These are phyloP conservation scores for Muscina levida DNA, from an alignment of 2,888 invertebrate genomes.

Conservation along the genomic window DNA sequence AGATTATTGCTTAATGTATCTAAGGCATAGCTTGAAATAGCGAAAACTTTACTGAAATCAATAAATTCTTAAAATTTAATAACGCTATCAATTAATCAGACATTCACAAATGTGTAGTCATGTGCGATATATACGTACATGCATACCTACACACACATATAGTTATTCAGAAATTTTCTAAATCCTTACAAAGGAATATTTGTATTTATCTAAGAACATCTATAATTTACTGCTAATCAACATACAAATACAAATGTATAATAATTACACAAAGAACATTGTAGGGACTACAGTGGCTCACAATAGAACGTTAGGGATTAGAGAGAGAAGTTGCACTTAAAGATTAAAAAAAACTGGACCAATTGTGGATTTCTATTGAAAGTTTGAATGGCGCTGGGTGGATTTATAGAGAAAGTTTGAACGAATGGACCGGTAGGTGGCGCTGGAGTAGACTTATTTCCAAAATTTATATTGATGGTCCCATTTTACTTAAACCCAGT, in stretches of 20 bases:
- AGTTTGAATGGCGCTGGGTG: too few species aligned
- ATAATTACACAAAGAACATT: constrained; percentile 4
- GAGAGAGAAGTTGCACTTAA: too few species aligned
- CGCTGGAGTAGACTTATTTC: too few species aligned
- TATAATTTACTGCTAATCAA: constrained; percentile 28
- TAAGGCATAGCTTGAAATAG: neutral
- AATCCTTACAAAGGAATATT: neutral
- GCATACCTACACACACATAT: neutral
- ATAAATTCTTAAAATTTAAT: constrained; percentile 12
- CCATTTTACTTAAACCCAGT: too few species aligned
- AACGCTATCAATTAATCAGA: constrained; percentile 9
- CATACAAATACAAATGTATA: constrained; percentile 10
- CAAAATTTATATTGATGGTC: too few species aligned
- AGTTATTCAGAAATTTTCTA: too few species aligned
- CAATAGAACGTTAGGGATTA: neutral
- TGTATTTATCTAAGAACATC: constrained; percentile 1
- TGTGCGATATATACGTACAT: neutral
- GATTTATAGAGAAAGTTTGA: too few species aligned
- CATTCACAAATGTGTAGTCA: neutral
- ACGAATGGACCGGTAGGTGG: too few species aligned
- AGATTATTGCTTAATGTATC: neutral
- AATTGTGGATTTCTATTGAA: too few species aligned
- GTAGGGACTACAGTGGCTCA: constrained; percentile 1
- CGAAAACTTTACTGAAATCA: neutral
- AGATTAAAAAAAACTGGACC: too few species aligned